Percentiles rank a stretch among this genome's conserved stretches.
Conservation (phyloP, 2,113 vertebrate genomes). For the Hirundichthys speculiger region DNA sequence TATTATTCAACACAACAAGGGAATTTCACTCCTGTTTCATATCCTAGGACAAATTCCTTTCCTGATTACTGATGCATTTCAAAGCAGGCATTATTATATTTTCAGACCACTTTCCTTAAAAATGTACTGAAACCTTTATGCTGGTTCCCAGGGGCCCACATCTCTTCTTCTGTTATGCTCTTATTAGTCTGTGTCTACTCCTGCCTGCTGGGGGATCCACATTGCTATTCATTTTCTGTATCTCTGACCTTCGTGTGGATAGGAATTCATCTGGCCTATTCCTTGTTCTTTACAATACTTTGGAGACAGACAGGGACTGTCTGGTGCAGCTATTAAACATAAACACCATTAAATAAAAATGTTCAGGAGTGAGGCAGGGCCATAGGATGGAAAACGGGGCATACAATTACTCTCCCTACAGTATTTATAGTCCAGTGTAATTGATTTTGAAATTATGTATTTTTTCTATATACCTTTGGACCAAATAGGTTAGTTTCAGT, state of each 20-base stretch:
- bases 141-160: slow-evolving; percentile 87
- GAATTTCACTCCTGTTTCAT: slow-evolving; percentile 74
- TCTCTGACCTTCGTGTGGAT: slow-evolving; percentile 91
- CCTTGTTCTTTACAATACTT: slow-evolving; percentile 74
- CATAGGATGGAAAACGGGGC: slow-evolving; percentile 6
- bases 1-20: slow-evolving; percentile 62
- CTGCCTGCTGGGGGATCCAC: slow-evolving; percentile 90
- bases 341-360: slow-evolving; percentile 79
- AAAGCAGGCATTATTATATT: slow-evolving; percentile 92
- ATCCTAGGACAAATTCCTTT: slow-evolving; percentile 79
- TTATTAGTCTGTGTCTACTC: slow-evolving; percentile 92
- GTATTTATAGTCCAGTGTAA: background rate
- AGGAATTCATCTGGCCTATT: slow-evolving; percentile 88
- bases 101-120: slow-evolving; percentile 89
- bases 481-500: too few species aligned
- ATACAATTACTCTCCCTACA: slow-evolving; percentile 16
- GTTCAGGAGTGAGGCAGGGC: slow-evolving; percentile 42
- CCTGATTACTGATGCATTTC: slow-evolving; percentile 93
- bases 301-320: slow-evolving; percentile 76
- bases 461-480: too few species aligned
- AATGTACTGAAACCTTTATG: slow-evolving; percentile 92
- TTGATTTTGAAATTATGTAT: background rate
- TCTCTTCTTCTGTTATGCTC: slow-evolving; percentile 90
- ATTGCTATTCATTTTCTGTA: slow-evolving; percentile 93
- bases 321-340: slow-evolving; percentile 87